These are phyloP conservation scores for Bombus haemorrhoidalis DNA, from an alignment of 1,140 invertebrate species.

Conservation along the genomic window DNA sequence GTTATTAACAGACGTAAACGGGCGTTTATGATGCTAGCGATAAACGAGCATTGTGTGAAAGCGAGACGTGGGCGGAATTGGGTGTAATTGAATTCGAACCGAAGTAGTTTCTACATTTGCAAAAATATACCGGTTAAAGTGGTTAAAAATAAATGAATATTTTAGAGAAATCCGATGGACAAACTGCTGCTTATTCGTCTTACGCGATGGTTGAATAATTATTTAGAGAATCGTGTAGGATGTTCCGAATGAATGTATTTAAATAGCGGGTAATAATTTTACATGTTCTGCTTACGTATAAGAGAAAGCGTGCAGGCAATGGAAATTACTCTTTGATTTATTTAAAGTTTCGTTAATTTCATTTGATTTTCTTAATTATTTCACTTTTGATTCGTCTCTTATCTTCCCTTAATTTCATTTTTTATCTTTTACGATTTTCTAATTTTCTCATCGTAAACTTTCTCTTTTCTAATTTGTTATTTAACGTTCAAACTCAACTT, in stretches of 20 bases:
- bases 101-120: background rate
- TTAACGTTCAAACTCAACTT: background rate
- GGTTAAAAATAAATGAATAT: no score
- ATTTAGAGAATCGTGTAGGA: background rate
- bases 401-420: background rate
- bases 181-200: no score
- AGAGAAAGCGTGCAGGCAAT: background rate
- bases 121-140: background rate
- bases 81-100: background rate
- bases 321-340: background rate
- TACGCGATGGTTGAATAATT: background rate
- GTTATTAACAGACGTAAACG: background rate
- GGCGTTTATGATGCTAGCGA: slow-evolving; percentile 14
- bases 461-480: background rate
- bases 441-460: no score
- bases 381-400: background rate
- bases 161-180: no score
- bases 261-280: background rate
- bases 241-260: background rate
- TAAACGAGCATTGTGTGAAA: slow-evolving; percentile 3
- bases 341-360: background rate
- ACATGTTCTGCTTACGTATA: background rate
- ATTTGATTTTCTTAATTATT: no score
- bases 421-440: background rate
- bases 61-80: slow-evolving; percentile 17